phyloP scores from a whole-genome alignment of 2,797 vertebrate species.

The Lophura swinhoii region DNA sequence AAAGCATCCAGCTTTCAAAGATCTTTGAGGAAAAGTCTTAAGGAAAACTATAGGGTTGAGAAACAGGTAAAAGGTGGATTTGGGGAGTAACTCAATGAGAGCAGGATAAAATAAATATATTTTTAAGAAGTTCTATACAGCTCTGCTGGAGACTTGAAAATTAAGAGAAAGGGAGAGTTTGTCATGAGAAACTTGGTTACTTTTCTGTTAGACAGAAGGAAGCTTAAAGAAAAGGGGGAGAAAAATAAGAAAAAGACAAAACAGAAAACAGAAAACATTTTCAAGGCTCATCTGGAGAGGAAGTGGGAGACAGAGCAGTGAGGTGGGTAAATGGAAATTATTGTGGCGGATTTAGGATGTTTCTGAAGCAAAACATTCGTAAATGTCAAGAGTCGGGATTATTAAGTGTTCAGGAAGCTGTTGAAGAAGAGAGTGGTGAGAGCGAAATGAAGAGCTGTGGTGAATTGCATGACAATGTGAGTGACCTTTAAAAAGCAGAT shows the following conservation, averaged over 20 bases:
- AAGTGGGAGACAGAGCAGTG: neutral
- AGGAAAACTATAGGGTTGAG: neutral
- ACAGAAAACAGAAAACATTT: neutral
- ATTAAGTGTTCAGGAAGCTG: slow-evolving; percentile 55
- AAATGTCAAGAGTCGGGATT: slow-evolving; percentile 59
- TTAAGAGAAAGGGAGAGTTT: neutral
- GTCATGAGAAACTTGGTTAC: neutral
- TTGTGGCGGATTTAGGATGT: neutral
- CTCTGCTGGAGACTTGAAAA: neutral
- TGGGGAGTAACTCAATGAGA: neutral
- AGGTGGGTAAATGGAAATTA: neutral
- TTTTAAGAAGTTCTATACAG: neutral
- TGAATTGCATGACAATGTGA: slow-evolving; percentile 18
- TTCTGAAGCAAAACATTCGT: slow-evolving; percentile 52
- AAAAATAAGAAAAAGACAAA: neutral
- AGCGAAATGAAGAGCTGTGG: neutral
- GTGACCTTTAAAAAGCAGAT: neutral
- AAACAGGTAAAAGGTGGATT: neutral
- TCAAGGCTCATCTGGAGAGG: neutral
- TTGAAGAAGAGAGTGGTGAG: slow-evolving; percentile 28
- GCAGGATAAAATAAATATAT: neutral
- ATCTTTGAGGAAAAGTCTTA: neutral
- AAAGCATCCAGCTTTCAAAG: neutral
- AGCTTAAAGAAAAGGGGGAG: neutral
- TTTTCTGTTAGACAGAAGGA: neutral